phyloP scores from a whole-genome alignment of 2,888 invertebrate genomes.

The Cantharis nigra region DNA sequence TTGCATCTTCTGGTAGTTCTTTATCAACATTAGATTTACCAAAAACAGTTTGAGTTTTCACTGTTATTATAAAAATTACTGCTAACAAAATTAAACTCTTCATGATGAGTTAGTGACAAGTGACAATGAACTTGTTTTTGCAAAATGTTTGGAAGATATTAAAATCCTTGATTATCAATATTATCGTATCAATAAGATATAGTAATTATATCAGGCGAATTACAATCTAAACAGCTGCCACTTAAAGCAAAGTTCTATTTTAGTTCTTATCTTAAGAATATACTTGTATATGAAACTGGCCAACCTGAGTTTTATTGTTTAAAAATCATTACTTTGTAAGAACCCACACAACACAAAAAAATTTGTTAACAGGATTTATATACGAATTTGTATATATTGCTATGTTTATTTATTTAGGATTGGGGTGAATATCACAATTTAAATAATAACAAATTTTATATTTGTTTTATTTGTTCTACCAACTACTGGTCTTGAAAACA shows the following conservation, averaged over 20 bases:
- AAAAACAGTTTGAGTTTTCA: neutral
- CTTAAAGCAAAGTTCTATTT: neutral
- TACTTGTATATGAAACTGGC: neutral
- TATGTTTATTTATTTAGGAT: too few relatives aligned
- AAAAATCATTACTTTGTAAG: too few relatives aligned
- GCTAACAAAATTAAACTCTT: neutral
- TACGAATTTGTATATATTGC: too few relatives aligned
- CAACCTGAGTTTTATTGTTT: too few relatives aligned
- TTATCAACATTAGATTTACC: neutral
- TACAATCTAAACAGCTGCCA: neutral
- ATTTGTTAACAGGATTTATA: too few relatives aligned
- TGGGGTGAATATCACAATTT: too few relatives aligned
- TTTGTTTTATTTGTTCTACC: too few relatives aligned
- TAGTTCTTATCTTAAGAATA: neutral
- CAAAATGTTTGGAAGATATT: neutral
- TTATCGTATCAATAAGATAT: neutral
- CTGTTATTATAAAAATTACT: neutral
- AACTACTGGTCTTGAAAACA: too few relatives aligned
- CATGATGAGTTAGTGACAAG: neutral
- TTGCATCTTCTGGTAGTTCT: neutral
- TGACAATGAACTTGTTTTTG: neutral
- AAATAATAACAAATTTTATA: too few relatives aligned
- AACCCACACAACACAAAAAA: too few relatives aligned
- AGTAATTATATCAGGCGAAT: neutral
- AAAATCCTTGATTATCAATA: neutral